Evolutionary conservation across 1,140 invertebrate species (phyloP).

Genomic region (Macrostomum lignano): DNA sequence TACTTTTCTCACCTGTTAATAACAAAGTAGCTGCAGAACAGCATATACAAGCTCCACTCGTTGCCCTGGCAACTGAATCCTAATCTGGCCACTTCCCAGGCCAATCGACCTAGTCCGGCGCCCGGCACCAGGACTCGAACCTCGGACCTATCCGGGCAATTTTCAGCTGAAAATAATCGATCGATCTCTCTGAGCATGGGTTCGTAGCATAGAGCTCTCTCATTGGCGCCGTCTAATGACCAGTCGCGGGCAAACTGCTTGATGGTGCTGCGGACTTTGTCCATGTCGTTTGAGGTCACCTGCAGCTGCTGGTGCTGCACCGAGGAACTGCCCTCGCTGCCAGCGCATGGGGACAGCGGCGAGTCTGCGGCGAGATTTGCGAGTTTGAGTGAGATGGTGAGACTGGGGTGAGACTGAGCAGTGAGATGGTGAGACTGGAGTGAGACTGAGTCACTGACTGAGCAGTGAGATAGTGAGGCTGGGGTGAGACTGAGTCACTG

Average conservation of each 20-base stretch:
- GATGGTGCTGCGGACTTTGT: constrained; percentile 1
- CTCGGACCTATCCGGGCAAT: constrained; percentile 3
- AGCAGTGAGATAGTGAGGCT: too few relatives aligned
- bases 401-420: too few relatives aligned
- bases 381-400: too few relatives aligned
- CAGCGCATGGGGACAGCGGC: too few relatives aligned
- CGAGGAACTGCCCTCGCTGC: too few relatives aligned
- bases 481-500: too few relatives aligned
- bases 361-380: too few relatives aligned
- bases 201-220: constrained; percentile 56
- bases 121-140: constrained; percentile 53
- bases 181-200: constrained; percentile 61
- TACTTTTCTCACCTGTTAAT: constrained; percentile 46
- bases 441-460: too few relatives aligned
- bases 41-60: constrained; percentile 85
- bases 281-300: constrained; percentile 4
- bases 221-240: constrained; percentile 49
- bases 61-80: constrained; percentile 81
- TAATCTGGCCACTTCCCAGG: constrained; percentile 59
- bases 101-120: constrained; percentile 62
- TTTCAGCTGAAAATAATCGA: constrained; percentile 35
- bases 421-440: too few relatives aligned
- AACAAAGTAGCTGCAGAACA: constrained; percentile 77
- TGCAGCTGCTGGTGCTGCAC: too few relatives aligned
- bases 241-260: constrained; percentile 53